A percentile compares a stretch with the other conserved stretches of the same genome.
These are phyloP conservation scores for Henricia sp. DNA, from an alignment of 53 echinoderm and acorn worm genomes.

Conservation along the genomic window DNA sequence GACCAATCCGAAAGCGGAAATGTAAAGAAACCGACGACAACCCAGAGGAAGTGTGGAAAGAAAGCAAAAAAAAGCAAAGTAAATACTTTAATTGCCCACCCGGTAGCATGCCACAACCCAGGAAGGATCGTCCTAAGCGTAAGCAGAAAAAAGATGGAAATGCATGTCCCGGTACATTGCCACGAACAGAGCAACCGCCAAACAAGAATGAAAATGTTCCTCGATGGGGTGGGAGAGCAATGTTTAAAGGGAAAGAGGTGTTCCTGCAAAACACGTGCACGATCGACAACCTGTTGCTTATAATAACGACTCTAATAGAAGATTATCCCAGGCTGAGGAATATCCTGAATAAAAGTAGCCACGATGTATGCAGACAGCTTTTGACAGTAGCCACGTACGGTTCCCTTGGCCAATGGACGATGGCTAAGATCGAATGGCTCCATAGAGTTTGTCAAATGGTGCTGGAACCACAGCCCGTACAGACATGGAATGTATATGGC, in stretches of 20 bases:
- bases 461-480: not conserved
- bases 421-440: conserved; percentile 30
- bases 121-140: not conserved
- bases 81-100: conserved; percentile 26
- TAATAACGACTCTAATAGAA: conserved; percentile 12
- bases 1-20: not conserved
- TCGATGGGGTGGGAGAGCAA: conserved; percentile 23
- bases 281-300: conserved; percentile 31
- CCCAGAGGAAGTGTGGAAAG: conserved; percentile 12
- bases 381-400: not conserved
- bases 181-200: not conserved
- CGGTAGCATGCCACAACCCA: not conserved
- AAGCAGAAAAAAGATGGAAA: not conserved
- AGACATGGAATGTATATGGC: conserved; percentile 38
- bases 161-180: not conserved
- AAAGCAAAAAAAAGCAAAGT: not conserved
- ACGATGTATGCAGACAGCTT: not conserved
- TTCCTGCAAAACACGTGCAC: conserved; percentile 26
- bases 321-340: not conserved
- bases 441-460: conserved; percentile 17
- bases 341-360: not conserved
- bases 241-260: conserved; percentile 18
- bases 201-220: conserved; percentile 2
- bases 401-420: not conserved
- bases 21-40: not conserved